Percentiles rank a stretch among this genome's conserved stretches.
Conservation (phyloP, 2,888 invertebrate genomes). For the Metalampra italica region DNA sequence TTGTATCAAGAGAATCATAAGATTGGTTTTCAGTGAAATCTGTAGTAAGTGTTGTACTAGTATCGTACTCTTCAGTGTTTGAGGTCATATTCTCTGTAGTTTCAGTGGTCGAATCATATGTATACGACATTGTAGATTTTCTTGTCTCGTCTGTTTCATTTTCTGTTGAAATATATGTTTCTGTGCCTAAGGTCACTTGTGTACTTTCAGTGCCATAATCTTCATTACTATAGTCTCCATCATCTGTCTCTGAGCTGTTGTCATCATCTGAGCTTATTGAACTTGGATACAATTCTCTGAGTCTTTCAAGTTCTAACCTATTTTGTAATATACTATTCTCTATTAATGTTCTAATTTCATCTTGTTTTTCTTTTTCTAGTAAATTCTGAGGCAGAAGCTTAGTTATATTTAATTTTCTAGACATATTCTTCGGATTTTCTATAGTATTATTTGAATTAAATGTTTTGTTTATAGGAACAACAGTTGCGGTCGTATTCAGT, state of each 20-base stretch:
- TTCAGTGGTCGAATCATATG: neutral
- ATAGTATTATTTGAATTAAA: neutral
- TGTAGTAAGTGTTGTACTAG: neutral
- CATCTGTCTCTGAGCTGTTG: slow-evolving; percentile 20
- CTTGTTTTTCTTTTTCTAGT: slow-evolving; percentile 15
- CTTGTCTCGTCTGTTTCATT: neutral
- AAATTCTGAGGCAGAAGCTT: slow-evolving; percentile 19
- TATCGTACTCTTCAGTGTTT: neutral
- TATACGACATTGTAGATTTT: neutral
- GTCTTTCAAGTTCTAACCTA: slow-evolving; percentile 32
- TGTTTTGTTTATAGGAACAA: neutral
- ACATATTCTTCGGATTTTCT: neutral
- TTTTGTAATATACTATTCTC: slow-evolving; percentile 22
- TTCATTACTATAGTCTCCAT: slow-evolving; percentile 31
- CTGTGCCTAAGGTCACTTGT: neutral
- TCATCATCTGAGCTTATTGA: slow-evolving; percentile 10
- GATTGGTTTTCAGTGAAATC: neutral
- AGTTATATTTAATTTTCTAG: neutral
- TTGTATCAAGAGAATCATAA: neutral
- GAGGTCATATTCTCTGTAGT: neutral
- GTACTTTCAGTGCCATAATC: slow-evolving; percentile 13
- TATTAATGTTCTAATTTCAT: slow-evolving; percentile 26
- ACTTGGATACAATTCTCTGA: slow-evolving; percentile 29
- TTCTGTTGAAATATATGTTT: neutral
- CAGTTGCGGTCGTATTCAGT: neutral